Conservation (phyloP, 2,888 invertebrate genomes). For the Apotomis capreana region DNA sequence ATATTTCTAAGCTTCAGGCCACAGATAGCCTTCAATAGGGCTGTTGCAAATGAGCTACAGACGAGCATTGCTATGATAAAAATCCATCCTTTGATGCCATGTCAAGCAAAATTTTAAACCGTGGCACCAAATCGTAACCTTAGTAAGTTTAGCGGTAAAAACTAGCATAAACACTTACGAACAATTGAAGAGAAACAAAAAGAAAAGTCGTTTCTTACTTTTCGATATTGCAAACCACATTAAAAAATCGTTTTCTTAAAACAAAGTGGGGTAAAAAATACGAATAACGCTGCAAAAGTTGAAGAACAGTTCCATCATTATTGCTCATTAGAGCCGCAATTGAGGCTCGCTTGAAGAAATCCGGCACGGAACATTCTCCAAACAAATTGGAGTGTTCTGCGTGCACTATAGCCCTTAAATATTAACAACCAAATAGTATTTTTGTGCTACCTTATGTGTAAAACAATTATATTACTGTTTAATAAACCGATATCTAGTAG, state of each 20-base stretch:
- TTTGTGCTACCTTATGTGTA: neutral
- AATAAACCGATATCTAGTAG: neutral
- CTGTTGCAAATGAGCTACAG: no score
- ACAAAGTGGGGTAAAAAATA: conserved; percentile 54
- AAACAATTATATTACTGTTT: neutral
- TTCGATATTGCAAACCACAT: neutral
- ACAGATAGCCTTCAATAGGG: no score
- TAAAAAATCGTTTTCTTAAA: conserved; percentile 3
- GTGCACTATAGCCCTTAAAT: conserved; percentile 37
- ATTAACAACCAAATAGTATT: conserved; percentile 15
- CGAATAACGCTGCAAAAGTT: conserved; percentile 54
- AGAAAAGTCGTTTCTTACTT: neutral
- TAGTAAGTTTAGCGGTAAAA: no score
- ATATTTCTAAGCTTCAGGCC: no score
- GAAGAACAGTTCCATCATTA: conserved; percentile 70
- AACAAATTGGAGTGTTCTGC: conserved; percentile 67
- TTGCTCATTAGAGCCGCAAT: conserved; percentile 78
- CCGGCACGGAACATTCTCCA: conserved; percentile 59
- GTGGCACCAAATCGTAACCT: no score
- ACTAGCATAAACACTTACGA: neutral
- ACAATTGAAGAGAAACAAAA: neutral
- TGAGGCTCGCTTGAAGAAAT: conserved; percentile 69
- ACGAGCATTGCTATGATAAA: no score
- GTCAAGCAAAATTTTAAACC: no score
- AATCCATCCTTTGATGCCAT: no score